Evolutionary conservation across 2,888 invertebrate species (phyloP), one percentile per base, ranked within the genome.

Genomic region (Napeogenes inachia): DNA sequence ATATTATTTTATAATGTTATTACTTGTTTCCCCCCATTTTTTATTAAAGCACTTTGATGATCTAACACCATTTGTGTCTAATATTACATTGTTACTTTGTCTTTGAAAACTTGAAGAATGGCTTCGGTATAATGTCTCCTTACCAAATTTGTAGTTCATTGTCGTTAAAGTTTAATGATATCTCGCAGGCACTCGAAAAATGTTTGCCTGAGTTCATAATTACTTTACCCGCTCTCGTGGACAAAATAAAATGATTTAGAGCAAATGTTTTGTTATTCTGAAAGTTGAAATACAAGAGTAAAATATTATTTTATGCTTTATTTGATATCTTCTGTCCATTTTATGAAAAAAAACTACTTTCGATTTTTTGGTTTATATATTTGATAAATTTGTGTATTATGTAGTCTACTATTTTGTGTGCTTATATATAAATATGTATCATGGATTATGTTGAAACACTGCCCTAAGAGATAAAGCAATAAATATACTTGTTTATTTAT

Each of bases 41-140:
- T 59, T 32, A 38, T 42, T 42, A 42, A 42, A 42, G 42, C 42
- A 42, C 38, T 3, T 38, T 38, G 38, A 38, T 4, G 38, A 67
- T 63, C 64, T 69, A 70, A 60, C 38, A 62, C 65, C 66, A 69
- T 69, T 68, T 70, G 66, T 66, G 62, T 61, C 45, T 56, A 64
- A 35, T 64, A 60, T 57, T 61, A 62, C 59, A 42, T 64, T 65
- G 65, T 66, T 63, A 66, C 60, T 56, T 61, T 63, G 65, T 57
- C 68, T 62, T 68, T 66, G 59, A 66, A 64, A 61, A 66, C 57
- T 64, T 65, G 32, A 56, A 33, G 66, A 68, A 64, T 68, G 62
- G 60, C 59, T 64, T 56, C 54, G 63, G 65, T 58, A 63, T 61
- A 68, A 69, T 68, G 67, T 63, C 65, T 62, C 63, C 57, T 45